Conservation (phyloP, 2,888 invertebrate genomes). For the Caenorhabditis virilis region DNA sequence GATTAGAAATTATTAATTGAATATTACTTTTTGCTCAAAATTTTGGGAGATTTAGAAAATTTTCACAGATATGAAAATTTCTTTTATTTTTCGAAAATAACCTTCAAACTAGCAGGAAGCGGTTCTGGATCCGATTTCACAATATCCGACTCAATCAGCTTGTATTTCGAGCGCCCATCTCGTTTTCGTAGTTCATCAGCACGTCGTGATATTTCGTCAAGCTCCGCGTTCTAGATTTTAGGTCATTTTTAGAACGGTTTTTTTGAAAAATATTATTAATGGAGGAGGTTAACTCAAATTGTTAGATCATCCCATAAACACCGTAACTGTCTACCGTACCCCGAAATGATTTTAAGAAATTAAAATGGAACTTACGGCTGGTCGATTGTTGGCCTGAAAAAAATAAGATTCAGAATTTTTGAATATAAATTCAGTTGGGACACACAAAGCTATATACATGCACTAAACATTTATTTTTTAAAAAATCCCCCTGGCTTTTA, state of each 20-base stretch:
- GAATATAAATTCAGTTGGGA: constrained; percentile 1
- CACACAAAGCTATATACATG: constrained; percentile 23
- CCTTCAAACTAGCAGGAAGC: constrained; percentile 56
- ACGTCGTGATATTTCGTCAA: constrained; percentile 59
- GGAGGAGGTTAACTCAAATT: too few relatives aligned
- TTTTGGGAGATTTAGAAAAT: neutral
- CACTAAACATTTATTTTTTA: constrained; percentile 15
- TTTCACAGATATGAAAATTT: neutral
- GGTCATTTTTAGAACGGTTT: neutral
- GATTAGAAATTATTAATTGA: neutral
- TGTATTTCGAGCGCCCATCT: constrained; percentile 53
- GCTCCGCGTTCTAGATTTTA: constrained; percentile 56
- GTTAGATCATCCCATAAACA: too few relatives aligned
- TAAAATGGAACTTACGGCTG: constrained; percentile 51
- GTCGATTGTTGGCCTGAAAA: constrained; percentile 59
- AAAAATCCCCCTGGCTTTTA: constrained; percentile 24
- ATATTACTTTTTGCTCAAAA: constrained; percentile 2
- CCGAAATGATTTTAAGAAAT: too few relatives aligned
- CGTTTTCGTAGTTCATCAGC: constrained; percentile 55
- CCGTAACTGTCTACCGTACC: constrained; percentile 26
- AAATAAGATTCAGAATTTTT: constrained; percentile 28
- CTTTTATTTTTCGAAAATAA: constrained; percentile 11
- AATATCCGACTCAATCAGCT: constrained; percentile 58
- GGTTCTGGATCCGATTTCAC: constrained; percentile 62
- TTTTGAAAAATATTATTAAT: constrained; percentile 1